Base-by-base conservation (phyloP, 2,888 invertebrate genomes). In the Drosophila algonquin region DNA sequence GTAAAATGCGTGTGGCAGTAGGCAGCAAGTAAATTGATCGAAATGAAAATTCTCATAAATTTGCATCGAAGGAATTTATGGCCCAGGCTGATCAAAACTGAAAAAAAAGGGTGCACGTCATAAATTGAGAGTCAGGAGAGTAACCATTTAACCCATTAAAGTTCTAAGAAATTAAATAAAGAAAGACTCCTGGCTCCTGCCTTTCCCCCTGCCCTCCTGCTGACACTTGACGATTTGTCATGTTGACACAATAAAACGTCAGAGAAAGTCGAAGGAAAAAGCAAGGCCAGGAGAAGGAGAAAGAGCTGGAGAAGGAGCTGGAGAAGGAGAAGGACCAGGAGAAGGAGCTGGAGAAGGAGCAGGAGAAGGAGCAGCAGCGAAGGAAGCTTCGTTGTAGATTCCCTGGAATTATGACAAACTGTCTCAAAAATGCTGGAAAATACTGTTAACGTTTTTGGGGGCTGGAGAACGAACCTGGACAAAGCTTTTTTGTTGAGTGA, bases 141-240 rank as follows among this genome's bases (percentile, higher is more conserved):
- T 52, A 27, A 12, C 70, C 68, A 79, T 87, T 82, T 82, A 80
- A 82, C 68, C 87, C 75, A 82, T 85, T 82, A 67, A 87, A 76
- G 69, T 51, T 63, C 61, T 53, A 48, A 32, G 12, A 87, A 87
- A 87, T 81, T 87, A 82, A 87, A 84, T 88, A 89, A 84, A 74
- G 53, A 57, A 78, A 63, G 70, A 2, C 70, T 24, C 69, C 52
- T 35, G 35, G 51, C 16, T 50, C 24, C 24, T 24, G 4, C 10
- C n/a, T 12, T n/a, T 5, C 9, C 14, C 10, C 24, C 12, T n/a
- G n/a, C 27, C 21, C 40, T 35, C 72, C 85, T 72, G 63, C 59
- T 76, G 88, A 83, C 87, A 86, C 84, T 75, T 75, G 87, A 84
- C 89, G 89, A 87, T 87, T 87, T 87, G 87, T 89, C 89, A 87